Evolutionary conservation across 2,797 vertebrate species (phyloP).

Genomic region (Lacerta agilis): DNA sequence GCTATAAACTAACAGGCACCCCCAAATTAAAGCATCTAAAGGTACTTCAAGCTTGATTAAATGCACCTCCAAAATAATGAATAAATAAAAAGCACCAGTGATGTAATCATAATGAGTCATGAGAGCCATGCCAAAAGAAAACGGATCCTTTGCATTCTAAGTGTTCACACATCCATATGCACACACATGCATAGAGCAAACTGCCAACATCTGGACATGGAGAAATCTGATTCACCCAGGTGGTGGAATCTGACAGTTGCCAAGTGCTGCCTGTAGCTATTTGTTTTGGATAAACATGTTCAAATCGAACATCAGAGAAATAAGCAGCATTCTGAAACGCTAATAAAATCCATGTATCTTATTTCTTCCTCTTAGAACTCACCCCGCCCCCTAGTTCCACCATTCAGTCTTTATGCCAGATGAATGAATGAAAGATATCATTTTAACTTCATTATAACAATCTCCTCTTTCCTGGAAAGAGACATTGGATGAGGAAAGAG

Average conservation of each 20-base stretch:
- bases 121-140: fast-evolving
- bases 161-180: background rate
- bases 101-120: background rate
- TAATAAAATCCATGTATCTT: background rate
- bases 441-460: background rate
- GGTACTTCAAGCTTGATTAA: background rate
- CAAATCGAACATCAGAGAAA: constrained; percentile 4
- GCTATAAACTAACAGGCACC: too few species aligned
- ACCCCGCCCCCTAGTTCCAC: constrained; percentile 12
- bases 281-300: constrained; percentile 16
- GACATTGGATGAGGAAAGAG: too few species aligned
- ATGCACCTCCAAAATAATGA: background rate
- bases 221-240: constrained; percentile 8
- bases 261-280: background rate
- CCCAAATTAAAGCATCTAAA: background rate
- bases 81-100: background rate
- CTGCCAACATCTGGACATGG: background rate
- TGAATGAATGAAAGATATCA: background rate
- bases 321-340: constrained; percentile 19
- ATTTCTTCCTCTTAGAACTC: background rate
- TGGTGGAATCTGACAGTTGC: background rate
- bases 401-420: background rate
- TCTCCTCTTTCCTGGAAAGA: background rate
- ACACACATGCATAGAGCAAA: fast-evolving
- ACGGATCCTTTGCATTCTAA: background rate